These are phyloP conservation scores for Potamarius usumacintae DNA, from an alignment of 2,113 vertebrate species.

Conservation along the genomic window DNA sequence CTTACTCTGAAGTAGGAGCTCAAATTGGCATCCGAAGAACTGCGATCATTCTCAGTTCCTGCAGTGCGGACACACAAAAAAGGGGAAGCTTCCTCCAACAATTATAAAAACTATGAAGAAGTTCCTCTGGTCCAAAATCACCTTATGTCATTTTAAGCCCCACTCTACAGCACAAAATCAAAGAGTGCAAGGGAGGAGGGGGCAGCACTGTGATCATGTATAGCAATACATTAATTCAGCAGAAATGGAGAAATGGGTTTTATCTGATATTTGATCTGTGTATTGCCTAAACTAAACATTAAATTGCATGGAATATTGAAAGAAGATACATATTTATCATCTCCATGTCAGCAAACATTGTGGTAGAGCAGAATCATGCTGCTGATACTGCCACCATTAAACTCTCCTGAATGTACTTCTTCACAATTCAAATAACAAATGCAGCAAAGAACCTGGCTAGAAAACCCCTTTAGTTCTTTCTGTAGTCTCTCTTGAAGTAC, in stretches of 20 bases:
- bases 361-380: neutral
- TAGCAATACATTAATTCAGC: neutral
- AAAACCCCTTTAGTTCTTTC: neutral
- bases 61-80: no score
- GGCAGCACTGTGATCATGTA: no score
- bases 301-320: neutral
- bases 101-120: no score
- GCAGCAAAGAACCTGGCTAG: neutral
- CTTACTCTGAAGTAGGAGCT: no score
- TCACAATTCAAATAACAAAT: slow-evolving; percentile 23
- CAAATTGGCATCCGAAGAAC: no score
- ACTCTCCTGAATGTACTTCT: neutral
- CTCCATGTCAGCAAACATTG: neutral
- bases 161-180: neutral
- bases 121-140: neutral
- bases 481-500: slow-evolving; percentile 48
- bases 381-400: neutral
- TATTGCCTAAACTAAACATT: neutral
- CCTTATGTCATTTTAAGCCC: neutral
- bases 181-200: neutral
- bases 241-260: neutral
- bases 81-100: no score
- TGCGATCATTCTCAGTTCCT: no score
- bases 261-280: neutral
- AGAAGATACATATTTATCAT: neutral